Base-by-base conservation (phyloP, 2,797 vertebrate genomes). In the Xenopus petersii region DNA sequence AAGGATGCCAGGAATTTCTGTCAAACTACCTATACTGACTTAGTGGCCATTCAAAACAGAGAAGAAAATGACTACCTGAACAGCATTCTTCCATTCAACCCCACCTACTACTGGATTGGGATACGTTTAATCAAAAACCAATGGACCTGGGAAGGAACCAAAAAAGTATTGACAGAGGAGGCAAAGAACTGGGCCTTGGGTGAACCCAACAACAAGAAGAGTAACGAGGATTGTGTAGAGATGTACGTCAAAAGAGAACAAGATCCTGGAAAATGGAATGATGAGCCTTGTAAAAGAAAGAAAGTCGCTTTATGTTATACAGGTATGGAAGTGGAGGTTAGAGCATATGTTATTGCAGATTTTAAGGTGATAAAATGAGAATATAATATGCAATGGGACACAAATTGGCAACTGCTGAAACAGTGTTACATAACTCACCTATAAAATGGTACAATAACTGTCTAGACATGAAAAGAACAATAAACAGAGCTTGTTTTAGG, bases 71-170 rank as follows among this genome's bases (percentile, higher is more conserved):
- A 67, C 0, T 83, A 91, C 60, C 85, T 96, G 13, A 92, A 94
- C 64, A 42, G 76, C 0, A 54, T 74, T 2, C 71, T 95, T 55
- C 88, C 75, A 2, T 67, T 4, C 15, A 84, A 89, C 21, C 0
- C 13, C 1, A 81, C 12, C 33, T 93, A 96, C 81, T 96, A 96
- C 84, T 96, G 96, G 95, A 94, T 95, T 42, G 94, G 93, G 33
- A 83, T 96, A 79, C 81, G 81, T 64, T 96, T 90, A 83, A 62
- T 88, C 12, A 71, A 75, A 1, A 74, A n/a, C 0, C 54, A 51
- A 0, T 96, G 95, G 95, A 86, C 83, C 36, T 92, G 92, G 91
- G 80, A 88, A 16, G 89, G 86, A 64, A 95, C 90, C 30, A 83
- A 86, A 6, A 88, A 92, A 72, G 54, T 47, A 2, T 77, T 96